Conservation (phyloP, 2,113 vertebrate genomes). For the Nettapus auritus region DNA sequence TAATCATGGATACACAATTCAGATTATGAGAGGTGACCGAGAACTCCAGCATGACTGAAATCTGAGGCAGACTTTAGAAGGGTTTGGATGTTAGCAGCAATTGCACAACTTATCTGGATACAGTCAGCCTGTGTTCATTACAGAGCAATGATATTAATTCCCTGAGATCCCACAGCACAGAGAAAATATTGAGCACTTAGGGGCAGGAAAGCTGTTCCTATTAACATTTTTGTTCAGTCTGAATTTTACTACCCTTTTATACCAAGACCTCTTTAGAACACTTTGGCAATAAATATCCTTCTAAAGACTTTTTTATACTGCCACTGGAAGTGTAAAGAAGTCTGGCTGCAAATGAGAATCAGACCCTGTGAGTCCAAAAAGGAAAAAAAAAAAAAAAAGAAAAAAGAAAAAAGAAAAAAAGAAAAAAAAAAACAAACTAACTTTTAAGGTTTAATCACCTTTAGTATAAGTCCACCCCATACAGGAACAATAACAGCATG, state of each 20-base stretch:
- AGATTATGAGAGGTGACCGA: neutral
- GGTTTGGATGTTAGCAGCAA: neutral
- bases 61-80: neutral
- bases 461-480: slow-evolving; percentile 4
- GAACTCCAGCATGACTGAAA: neutral
- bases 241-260: slow-evolving; percentile 39
- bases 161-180: neutral
- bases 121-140: neutral
- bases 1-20: neutral
- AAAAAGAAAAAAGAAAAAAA: neutral
- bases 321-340: slow-evolving; percentile 25
- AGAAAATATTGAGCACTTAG: slow-evolving; percentile 21
- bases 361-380: neutral
- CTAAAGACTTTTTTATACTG: slow-evolving; percentile 5
- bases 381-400: neutral
- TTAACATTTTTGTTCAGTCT: slow-evolving; percentile 9
- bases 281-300: slow-evolving; percentile 20
- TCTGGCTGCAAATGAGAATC: slow-evolving; percentile 25
- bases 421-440: neutral
- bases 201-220: neutral
- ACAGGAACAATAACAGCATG: slow-evolving; percentile 6
- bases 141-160: neutral
- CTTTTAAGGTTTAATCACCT: slow-evolving; percentile 38
- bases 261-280: neutral
- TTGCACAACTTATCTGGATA: neutral